Percentiles rank a stretch among this genome's conserved stretches.
Evolutionary conservation across 2,888 invertebrate species (phyloP).

Genomic region (Lomographa bimaculata): DNA sequence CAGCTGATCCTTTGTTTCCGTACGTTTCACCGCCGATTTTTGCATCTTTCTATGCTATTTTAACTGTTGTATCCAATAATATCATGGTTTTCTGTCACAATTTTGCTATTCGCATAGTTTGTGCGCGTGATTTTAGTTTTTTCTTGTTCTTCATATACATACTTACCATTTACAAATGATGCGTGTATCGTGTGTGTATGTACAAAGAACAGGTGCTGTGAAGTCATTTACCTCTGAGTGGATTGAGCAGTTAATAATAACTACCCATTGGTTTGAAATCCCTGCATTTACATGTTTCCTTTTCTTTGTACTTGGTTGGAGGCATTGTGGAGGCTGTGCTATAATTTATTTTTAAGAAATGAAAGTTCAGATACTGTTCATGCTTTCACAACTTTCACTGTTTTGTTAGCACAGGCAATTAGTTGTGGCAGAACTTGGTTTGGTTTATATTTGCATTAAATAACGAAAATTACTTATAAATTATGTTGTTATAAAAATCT

Average conservation of each 20-base stretch:
- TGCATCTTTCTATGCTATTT: slow-evolving; percentile 28
- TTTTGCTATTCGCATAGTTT: slow-evolving; percentile 35
- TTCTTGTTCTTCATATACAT: slow-evolving; percentile 29
- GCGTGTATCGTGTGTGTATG: slow-evolving; percentile 43
- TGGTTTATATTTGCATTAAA: neutral
- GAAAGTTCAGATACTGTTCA: slow-evolving; percentile 53
- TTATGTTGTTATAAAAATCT: too few species aligned
- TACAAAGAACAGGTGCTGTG: slow-evolving; percentile 78
- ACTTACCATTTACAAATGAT: slow-evolving; percentile 33
- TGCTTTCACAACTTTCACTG: slow-evolving; percentile 76
- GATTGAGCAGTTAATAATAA: slow-evolving; percentile 65
- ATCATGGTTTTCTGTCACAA: slow-evolving; percentile 48
- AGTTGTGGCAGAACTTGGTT: neutral
- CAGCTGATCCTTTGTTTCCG: slow-evolving; percentile 81
- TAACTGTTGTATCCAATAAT: slow-evolving; percentile 28
- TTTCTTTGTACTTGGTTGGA: slow-evolving; percentile 42
- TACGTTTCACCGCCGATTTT: slow-evolving; percentile 32
- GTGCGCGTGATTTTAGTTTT: slow-evolving; percentile 30
- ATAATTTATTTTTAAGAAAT: slow-evolving; percentile 36
- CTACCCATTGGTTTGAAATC: slow-evolving; percentile 58
- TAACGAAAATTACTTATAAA: too few species aligned
- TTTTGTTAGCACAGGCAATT: slow-evolving; percentile 29
- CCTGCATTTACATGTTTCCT: slow-evolving; percentile 50
- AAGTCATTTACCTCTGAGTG: slow-evolving; percentile 80
- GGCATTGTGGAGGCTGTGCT: slow-evolving; percentile 25